Evolutionary conservation across 2,888 invertebrate species (phyloP).

Genomic region (Coelinius sp.): DNA sequence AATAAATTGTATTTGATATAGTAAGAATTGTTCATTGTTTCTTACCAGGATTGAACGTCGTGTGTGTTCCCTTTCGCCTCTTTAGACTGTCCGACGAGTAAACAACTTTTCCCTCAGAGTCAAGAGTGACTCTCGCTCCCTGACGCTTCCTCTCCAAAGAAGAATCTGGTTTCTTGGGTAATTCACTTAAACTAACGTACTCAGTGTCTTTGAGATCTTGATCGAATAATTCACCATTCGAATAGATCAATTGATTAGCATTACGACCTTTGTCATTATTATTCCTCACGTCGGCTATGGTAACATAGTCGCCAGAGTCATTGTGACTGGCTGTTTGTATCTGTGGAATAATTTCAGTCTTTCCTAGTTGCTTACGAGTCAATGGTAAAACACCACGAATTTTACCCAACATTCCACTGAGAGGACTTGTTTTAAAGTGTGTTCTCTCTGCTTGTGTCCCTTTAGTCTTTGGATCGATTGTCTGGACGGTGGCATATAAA

Average conservation of each 20-base stretch:
- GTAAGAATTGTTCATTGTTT: background rate
- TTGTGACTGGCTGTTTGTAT: slow-evolving; percentile 42
- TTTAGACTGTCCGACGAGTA: slow-evolving; percentile 89
- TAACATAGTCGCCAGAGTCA: slow-evolving; percentile 87
- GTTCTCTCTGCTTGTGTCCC: background rate
- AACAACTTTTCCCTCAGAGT: slow-evolving; percentile 90
- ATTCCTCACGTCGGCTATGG: slow-evolving; percentile 86
- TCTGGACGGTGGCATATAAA: slow-evolving; percentile 67
- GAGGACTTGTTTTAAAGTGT: slow-evolving; percentile 70
- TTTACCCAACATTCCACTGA: slow-evolving; percentile 82
- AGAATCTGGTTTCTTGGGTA: slow-evolving; percentile 75
- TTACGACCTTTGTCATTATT: slow-evolving; percentile 77
- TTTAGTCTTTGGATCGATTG: slow-evolving; percentile 50
- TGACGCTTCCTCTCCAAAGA: slow-evolving; percentile 74
- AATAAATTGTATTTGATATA: background rate
- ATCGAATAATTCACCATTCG: slow-evolving; percentile 69
- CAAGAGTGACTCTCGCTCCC: slow-evolving; percentile 85
- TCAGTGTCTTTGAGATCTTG: slow-evolving; percentile 74
- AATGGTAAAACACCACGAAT: slow-evolving; percentile 73
- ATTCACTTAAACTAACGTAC: slow-evolving; percentile 86
- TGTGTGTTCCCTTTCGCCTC: slow-evolving; percentile 84
- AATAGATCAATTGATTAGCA: slow-evolving; percentile 70
- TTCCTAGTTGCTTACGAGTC: slow-evolving; percentile 56
- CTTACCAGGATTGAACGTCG: slow-evolving; percentile 87
- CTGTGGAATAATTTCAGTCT: slow-evolving; percentile 39